phyloP scores from a whole-genome alignment of 2,797 vertebrate species.

The Sebastes kiyomatsui region DNA sequence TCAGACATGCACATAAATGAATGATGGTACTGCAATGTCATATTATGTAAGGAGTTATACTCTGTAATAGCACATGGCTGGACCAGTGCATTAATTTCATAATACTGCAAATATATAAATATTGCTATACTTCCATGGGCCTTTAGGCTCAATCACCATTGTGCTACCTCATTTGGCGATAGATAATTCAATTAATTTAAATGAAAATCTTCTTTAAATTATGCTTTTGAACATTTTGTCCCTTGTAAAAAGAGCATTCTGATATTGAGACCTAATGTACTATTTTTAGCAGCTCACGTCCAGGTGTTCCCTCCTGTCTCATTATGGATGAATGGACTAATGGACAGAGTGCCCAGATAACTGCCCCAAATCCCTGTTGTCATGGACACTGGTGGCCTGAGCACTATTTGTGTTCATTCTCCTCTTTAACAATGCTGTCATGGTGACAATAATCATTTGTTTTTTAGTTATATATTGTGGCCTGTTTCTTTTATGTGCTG shows the following conservation, averaged over 20 bases:
- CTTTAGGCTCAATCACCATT: too few relatives aligned
- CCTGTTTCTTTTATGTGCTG: background rate
- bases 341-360: constrained; percentile 8
- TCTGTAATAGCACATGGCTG: constrained; percentile 77
- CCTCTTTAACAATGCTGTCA: background rate
- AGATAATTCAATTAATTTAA: too few relatives aligned
- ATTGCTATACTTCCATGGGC: too few relatives aligned
- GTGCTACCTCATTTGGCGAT: too few relatives aligned
- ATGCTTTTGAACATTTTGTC: background rate
- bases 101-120: too few relatives aligned
- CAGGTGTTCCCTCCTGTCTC: constrained; percentile 12
- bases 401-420: background rate
- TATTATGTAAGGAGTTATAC: constrained; percentile 82
- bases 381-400: constrained; percentile 9
- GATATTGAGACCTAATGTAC: background rate
- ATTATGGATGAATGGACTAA: constrained; percentile 18
- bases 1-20: background rate
- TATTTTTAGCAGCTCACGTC: constrained; percentile 14
- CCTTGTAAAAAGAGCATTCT: background rate
- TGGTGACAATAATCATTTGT: background rate
- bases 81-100: constrained; percentile 39
- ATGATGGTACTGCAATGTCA: constrained; percentile 64
- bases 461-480: background rate
- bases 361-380: constrained; percentile 5
- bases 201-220: background rate